Base-by-base conservation (phyloP, 2,113 vertebrate species). In the Otis tarda region DNA sequence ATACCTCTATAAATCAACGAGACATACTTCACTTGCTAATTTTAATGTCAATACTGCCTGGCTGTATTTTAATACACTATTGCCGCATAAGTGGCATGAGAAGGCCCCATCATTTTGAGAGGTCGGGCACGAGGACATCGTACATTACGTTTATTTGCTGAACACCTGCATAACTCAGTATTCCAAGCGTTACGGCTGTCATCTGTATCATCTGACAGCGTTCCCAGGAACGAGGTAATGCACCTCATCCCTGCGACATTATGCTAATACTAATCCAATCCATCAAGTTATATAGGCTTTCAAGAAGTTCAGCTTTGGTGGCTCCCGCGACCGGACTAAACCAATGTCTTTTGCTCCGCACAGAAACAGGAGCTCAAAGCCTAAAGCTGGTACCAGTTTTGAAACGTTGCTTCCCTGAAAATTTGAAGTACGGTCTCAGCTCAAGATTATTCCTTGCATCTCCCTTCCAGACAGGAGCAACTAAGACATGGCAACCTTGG, bases 181-280 rank as follows among this genome's bases (percentile, higher is more conserved):
- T 21, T 59, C 79, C 50, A 53, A 88, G 53, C 49, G 35, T 53
- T 68, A 94, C 25, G 60, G 68, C 52, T 53, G 43, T 76, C 81
- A 93, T 94, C 65, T 23, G 10, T 94, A 84, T 75, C 61, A 24
- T 67, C 22, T 95, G 95, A 94, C 92, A 95, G 65, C 4, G 24
- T 80, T 93, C 74, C 65, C 75, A 65, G 30, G 74, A 79, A 95
- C 35, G 39, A 49, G 70, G 61, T 86, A 83, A 93, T 33, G 75
- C 39, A 60, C 88, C 95, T 87, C 57, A 70, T 50, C 71, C 79
- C 50, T 41, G 61, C 0, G 3, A 80, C 67, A 61, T 92, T 93
- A 90, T 88, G 70, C 57, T 95, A 94, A 97, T 86, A 94, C 83
- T 94, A 84, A 95, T 61, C 28, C 41, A 92, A 90, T 92, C 64